A percentile compares a stretch with the other conserved stretches of the same genome.
These are phyloP conservation scores for Channallabes apus DNA, from an alignment of 2,797 vertebrate genomes.

Conservation along the genomic window DNA sequence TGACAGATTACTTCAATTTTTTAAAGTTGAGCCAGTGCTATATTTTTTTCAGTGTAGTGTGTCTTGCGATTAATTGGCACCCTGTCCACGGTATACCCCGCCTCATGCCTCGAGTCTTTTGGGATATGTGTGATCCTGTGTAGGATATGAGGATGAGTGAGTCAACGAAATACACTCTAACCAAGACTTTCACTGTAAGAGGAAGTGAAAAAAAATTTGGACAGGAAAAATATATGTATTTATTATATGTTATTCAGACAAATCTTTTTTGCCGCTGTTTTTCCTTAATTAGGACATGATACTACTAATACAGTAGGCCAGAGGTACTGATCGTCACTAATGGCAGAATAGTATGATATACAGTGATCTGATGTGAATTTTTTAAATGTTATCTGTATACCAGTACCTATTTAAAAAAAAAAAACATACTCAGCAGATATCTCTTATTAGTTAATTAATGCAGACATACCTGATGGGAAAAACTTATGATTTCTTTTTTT, in stretches of 20 bases:
- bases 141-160: no score
- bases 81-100: no score
- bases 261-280: not conserved
- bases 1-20: no score
- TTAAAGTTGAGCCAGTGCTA: no score
- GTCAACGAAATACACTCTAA: not conserved
- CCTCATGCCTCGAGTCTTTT: no score
- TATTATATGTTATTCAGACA: not conserved
- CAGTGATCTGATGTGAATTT: no score
- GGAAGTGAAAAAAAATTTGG: not conserved
- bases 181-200: not conserved
- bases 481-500: not conserved
- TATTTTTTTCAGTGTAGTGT: no score
- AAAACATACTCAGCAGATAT: not conserved
- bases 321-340: not conserved
- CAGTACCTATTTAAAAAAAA: not conserved
- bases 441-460: not conserved
- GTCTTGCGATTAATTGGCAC: no score
- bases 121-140: no score
- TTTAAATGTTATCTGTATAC: no score
- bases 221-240: not conserved
- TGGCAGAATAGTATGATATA: not conserved
- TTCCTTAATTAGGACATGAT: not conserved
- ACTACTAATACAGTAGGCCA: not conserved
- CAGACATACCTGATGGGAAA: not conserved